Evolutionary conservation across 2,113 vertebrate species (phyloP).

Genomic region (Bubalus kerabau): DNA sequence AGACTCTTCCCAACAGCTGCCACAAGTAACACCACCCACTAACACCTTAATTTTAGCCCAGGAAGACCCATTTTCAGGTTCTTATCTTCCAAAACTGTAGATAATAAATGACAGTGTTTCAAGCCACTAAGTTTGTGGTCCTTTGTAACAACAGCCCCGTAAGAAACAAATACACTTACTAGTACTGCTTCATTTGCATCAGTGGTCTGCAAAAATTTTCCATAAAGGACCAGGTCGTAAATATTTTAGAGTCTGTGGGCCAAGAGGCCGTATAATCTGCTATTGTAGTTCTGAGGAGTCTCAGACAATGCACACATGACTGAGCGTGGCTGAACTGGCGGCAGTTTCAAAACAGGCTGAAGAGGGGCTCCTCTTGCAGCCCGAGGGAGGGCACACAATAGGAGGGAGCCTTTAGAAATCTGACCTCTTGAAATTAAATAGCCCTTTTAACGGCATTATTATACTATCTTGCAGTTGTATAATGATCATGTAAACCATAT

Average conservation of each 20-base stretch:
- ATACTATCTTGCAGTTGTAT: background rate
- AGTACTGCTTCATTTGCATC: background rate
- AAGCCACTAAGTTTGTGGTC: background rate
- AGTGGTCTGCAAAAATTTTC: background rate
- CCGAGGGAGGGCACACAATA: background rate
- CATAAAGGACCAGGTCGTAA: background rate
- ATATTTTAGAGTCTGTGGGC: background rate
- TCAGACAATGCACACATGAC: background rate
- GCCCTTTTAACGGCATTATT: background rate
- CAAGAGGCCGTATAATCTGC: background rate
- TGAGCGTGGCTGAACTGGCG: rapidly evolving
- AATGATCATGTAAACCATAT: background rate
- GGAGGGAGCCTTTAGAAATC: background rate
- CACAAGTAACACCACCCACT: background rate
- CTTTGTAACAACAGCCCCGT: background rate
- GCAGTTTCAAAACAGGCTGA: background rate
- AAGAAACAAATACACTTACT: background rate
- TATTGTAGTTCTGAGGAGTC: background rate
- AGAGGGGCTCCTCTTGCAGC: background rate
- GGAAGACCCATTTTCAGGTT: background rate
- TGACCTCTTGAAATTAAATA: background rate
- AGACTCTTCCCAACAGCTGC: too few species aligned
- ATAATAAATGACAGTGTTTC: background rate
- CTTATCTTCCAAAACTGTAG: background rate
- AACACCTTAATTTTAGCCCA: background rate